Evolutionary conservation across 2,888 invertebrate genomes (phyloP).

Genomic region (Fissipunctia ypsillon): DNA sequence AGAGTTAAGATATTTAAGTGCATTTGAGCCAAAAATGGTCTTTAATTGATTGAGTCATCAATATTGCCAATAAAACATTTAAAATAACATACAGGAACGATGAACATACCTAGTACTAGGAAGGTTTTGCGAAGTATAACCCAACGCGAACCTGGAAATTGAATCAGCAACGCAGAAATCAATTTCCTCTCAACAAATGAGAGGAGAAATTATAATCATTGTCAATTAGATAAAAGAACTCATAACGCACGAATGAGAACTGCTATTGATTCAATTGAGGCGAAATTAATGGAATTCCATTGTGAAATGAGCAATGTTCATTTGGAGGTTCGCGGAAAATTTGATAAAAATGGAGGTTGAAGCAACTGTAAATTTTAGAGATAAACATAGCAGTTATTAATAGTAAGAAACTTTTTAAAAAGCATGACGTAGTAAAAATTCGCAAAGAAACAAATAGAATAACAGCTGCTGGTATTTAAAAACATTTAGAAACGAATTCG

Average conservation of each 20-base stretch:
- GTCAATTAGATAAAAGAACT: conserved; percentile 57
- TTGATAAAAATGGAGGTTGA: conserved; percentile 8
- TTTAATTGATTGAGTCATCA: neutral
- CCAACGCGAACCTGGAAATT: neutral
- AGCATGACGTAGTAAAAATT: neutral
- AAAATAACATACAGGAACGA: neutral
- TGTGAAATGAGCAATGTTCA: conserved; percentile 49
- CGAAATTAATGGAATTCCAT: conserved; percentile 55
- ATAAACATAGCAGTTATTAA: conserved; percentile 8
- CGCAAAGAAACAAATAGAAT: neutral
- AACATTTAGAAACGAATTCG: neutral
- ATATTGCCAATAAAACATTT: neutral
- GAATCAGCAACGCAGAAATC: conserved; percentile 1
- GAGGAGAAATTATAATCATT: too few relatives aligned
- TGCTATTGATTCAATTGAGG: conserved; percentile 53
- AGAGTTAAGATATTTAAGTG: neutral
- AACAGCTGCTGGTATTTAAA: neutral
- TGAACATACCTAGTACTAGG: neutral
- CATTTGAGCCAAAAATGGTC: neutral
- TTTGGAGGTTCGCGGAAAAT: conserved; percentile 33
- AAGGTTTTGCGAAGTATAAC: neutral
- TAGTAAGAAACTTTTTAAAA: neutral
- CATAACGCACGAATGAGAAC: conserved; percentile 63
- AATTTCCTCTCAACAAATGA: conserved; percentile 22
- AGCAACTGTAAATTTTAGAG: conserved; percentile 15